These are phyloP conservation scores for Datnioides undecimradiatus DNA, from an alignment of 2,113 vertebrate species.

Conservation along the genomic window DNA sequence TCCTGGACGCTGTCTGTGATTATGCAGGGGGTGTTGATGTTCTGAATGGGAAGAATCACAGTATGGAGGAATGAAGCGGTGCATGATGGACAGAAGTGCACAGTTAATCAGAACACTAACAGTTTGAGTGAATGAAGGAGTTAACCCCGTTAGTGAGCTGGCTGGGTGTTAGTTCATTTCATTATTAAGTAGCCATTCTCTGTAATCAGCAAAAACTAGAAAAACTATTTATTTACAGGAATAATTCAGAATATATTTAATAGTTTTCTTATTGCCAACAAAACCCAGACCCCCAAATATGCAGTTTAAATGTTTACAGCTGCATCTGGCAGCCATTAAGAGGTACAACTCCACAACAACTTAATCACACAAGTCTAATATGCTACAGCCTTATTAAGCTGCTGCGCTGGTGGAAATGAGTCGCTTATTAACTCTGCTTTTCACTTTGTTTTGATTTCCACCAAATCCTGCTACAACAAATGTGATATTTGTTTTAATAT, in stretches of 20 bases:
- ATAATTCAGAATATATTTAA: neutral
- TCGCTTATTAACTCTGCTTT: neutral
- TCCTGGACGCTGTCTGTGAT: constrained; percentile 88
- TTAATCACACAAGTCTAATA: neutral
- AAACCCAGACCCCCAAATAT: neutral
- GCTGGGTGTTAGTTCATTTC: neutral
- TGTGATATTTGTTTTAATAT: neutral
- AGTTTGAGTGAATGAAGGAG: neutral
- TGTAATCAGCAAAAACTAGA: neutral
- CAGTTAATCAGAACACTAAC: neutral
- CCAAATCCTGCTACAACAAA: neutral
- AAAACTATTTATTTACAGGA: neutral
- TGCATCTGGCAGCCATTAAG: neutral
- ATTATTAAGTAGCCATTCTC: neutral
- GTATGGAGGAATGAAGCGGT: neutral
- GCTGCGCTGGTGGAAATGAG: no score
- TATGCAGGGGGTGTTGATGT: constrained; percentile 89
- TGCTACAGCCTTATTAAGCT: neutral
- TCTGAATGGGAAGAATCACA: constrained; percentile 77
- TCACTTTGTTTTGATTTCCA: neutral
- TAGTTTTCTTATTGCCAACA: neutral
- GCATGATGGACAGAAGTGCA: neutral
- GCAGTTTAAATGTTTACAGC: neutral
- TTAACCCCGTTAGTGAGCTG: constrained; percentile 14
- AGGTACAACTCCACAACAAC: neutral